Base-by-base conservation (phyloP, 2,797 vertebrate species). In the Percopsis omiscomaycus region DNA sequence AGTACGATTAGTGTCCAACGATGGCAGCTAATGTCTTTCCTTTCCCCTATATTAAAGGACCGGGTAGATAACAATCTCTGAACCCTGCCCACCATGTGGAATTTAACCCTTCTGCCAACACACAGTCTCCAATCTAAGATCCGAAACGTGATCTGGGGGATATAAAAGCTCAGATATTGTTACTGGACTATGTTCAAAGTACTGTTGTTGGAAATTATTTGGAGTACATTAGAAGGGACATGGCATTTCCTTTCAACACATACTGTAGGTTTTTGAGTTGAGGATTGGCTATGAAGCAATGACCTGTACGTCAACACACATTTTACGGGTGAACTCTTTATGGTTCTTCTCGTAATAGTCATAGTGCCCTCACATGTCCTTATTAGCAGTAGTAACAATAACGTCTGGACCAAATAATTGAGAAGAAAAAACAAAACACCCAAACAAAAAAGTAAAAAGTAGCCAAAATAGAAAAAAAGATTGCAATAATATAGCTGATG, bases 161-260 rank as follows among this genome's bases (percentile, higher is more conserved):
- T 55, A 70, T 42, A 53, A 45, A 56, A 11, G 49, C 47, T 46
- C n/a, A 45, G 16, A 30, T 77, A 67, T 71, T 69, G 58, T 70
- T 82, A 79, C 55, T 68, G 75, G 77, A 61, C 71, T 1, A 4
- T 5, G 15, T 56, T 83, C 66, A 84, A 80, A 74, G 69, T 48
- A 12, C 48, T 58, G 0, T 49, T 22, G 30, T 42, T 4, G 27
- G 49, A 55, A 62, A 42, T 54, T 45, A 59, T 72, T 81, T 11
- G 63, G 32, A 71, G 61, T 58, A 42, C 37, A 62, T 28, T n/a
- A 30, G 66, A 74, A 73, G 4, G 5, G 8, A 15, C 61, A 30
- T 2, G 53, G n/a, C 13, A 1, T 68, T 53, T 59, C 51, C 69
- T 29, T 58, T 29, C 42, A 44, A 66, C 32, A 68, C 13, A 4